These are phyloP conservation scores for Pseudanteris insignis DNA, from an alignment of 2,888 invertebrate species.

Conservation along the genomic window DNA sequence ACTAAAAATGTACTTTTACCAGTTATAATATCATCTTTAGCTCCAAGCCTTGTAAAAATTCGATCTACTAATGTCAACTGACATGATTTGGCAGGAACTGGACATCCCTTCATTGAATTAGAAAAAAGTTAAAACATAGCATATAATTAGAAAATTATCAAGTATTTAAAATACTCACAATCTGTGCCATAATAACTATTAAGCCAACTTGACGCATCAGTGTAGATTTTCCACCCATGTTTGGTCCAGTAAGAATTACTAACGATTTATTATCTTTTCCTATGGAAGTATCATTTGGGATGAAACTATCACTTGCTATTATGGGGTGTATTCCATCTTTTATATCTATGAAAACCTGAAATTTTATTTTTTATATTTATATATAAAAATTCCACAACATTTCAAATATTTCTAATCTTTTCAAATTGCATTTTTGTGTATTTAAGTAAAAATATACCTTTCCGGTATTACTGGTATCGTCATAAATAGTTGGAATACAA, in stretches of 20 bases:
- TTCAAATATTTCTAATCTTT: too few relatives aligned
- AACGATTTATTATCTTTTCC: conserved; percentile 68
- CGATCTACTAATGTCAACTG: conserved; percentile 86
- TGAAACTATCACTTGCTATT: conserved; percentile 80
- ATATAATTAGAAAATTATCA: too few relatives aligned
- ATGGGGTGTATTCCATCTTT: conserved; percentile 92
- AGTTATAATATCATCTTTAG: conserved; percentile 87
- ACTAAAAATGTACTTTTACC: conserved; percentile 97
- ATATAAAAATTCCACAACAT: background rate
- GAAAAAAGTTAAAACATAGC: too few relatives aligned
- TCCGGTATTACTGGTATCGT: conserved; percentile 60
- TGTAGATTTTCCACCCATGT: conserved; percentile 99
- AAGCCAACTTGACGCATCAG: conserved; percentile 95
- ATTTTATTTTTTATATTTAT: too few relatives aligned
- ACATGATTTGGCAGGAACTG: conserved; percentile 87
- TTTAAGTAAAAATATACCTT: conserved; percentile 22
- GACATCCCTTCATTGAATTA: conserved; percentile 78
- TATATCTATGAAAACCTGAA: conserved; percentile 81
- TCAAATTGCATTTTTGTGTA: too few relatives aligned
- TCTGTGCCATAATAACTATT: conserved; percentile 89
- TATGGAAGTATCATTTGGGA: conserved; percentile 87
- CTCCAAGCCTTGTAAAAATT: conserved; percentile 95
- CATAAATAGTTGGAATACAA: conserved; percentile 78
- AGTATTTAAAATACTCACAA: conserved; percentile 77
- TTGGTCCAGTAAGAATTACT: conserved; percentile 81